Evolutionary conservation across 2,888 invertebrate species (phyloP), one percentile per base, ranked within the genome.

Genomic region (Bhutanitis thaidina): DNA sequence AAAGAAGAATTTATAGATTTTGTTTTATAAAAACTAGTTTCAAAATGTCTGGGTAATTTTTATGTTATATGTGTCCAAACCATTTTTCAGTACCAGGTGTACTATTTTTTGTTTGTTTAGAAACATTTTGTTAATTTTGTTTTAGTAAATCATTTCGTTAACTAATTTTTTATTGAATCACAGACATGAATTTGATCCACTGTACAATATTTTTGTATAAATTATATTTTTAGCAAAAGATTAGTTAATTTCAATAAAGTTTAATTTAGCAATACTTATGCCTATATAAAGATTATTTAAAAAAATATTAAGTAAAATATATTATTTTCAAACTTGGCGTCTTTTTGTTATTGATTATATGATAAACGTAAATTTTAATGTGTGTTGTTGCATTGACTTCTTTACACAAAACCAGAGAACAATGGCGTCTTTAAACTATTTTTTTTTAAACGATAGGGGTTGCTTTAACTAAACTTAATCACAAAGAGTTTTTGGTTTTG

Each of bases 301-400:
- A 52, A 43, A n/a, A 39, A 61, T 45, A 54, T 49, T 54, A 58
- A 54, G 53, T 58, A 52, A 65, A 65, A 65, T 61, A 64, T 65
- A 64, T 62, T 58, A 63, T 65, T 64, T 65, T 48, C 55, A 60
- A 27, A 49, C 45, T 34, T 16, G 20, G 25, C 15, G 43, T 25
- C 29, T 34, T 49, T 34, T 35, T 57, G 5, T 20, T 20, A 20
- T 20, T 20, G 20, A 20, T 20, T 20, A 3, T n/a, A n/a, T n/a
- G n/a, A n/a, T n/a, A n/a, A n/a, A n/a, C n/a, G n/a, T n/a, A n/a
- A n/a, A n/a, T n/a, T n/a, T n/a, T n/a, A n/a, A n/a, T n/a, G n/a
- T n/a, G n/a, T n/a, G n/a, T n/a, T n/a, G n/a, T n/a, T n/a, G n/a
- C n/a, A n/a, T n/a, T n/a, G n/a, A n/a, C n/a, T n/a, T n/a, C n/a